Percentiles rank a stretch among this genome's conserved stretches.
phyloP scores from a whole-genome alignment of 2,888 invertebrate species.

The Malthinus seriepunctatus region DNA sequence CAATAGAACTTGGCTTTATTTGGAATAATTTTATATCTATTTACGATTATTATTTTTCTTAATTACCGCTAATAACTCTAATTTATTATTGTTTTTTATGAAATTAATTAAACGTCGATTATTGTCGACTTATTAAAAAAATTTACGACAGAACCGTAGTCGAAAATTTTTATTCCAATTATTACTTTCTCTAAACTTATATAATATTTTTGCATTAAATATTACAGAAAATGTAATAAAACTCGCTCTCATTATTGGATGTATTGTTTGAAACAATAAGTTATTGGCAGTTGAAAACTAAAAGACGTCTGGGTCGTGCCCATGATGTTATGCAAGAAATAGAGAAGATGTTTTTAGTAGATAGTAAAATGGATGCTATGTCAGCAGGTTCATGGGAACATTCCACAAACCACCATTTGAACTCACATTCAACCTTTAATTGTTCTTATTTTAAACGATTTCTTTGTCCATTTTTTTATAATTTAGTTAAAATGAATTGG shows the following conservation, averaged over 20 bases:
- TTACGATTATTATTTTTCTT: too few species aligned
- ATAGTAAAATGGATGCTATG: constrained; percentile 29
- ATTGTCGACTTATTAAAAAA: too few species aligned
- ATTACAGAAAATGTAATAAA: background rate
- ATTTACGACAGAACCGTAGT: too few species aligned
- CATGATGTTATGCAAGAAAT: constrained; percentile 34
- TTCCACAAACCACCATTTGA: constrained; percentile 30
- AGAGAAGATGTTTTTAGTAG: constrained; percentile 31
- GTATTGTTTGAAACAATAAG: constrained; percentile 6
- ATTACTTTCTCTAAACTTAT: background rate
- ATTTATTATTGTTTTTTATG: too few species aligned
- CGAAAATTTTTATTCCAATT: too few species aligned
- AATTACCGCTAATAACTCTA: too few species aligned
- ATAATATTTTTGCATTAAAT: background rate
- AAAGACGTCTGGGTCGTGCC: constrained; percentile 33
- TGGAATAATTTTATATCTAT: too few species aligned
- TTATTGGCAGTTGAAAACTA: constrained; percentile 12
- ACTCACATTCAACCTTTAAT: constrained; percentile 27
- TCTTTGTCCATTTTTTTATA: constrained; percentile 13
- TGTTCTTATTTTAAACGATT: constrained; percentile 24
- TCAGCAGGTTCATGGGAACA: constrained; percentile 38
- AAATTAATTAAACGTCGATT: too few species aligned
- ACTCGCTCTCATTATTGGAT: constrained; percentile 1
- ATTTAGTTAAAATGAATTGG: constrained; percentile 11
- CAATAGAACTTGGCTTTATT: too few species aligned